Percentiles rank a stretch among this genome's conserved stretches.
Evolutionary conservation across 2,888 invertebrate genomes (phyloP).

Genomic region (Sericinus montela): DNA sequence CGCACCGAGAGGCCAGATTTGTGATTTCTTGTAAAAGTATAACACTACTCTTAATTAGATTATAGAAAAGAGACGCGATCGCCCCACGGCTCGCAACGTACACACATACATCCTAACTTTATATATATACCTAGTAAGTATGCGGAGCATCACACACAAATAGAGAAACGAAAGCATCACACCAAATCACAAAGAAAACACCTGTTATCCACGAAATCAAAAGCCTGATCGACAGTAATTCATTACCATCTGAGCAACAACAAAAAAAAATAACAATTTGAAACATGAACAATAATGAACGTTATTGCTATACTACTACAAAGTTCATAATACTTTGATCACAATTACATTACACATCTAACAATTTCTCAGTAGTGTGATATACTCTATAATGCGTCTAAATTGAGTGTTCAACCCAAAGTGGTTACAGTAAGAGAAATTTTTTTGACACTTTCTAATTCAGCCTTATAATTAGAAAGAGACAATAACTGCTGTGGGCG

Average conservation of each 20-base stretch:
- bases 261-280: slow-evolving; percentile 33
- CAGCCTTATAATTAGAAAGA: slow-evolving; percentile 78
- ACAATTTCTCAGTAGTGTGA: slow-evolving; percentile 28
- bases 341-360: slow-evolving; percentile 53
- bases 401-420: slow-evolving; percentile 36
- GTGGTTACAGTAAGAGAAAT: slow-evolving; percentile 27
- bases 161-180: slow-evolving; percentile 39
- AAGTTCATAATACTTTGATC: slow-evolving; percentile 69
- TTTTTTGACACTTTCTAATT: slow-evolving; percentile 70
- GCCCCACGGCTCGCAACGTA: slow-evolving; percentile 52
- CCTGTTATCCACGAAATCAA: slow-evolving; percentile 34
- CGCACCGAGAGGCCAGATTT: slow-evolving; percentile 55
- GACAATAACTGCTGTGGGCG: slow-evolving; percentile 57
- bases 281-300: slow-evolving; percentile 43
- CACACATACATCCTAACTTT: slow-evolving; percentile 36
- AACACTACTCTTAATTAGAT: slow-evolving; percentile 72
- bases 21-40: slow-evolving; percentile 73
- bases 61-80: slow-evolving; percentile 63
- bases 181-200: slow-evolving; percentile 45
- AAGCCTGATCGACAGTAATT: slow-evolving; percentile 30
- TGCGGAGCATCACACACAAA: slow-evolving; percentile 41
- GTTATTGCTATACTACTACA: slow-evolving; percentile 67
- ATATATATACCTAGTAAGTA: slow-evolving; percentile 37
- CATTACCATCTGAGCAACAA: slow-evolving; percentile 21
- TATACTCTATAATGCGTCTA: slow-evolving; percentile 34